Base-by-base conservation (phyloP, 2,888 invertebrate genomes). In the Dicroscelio sp. region DNA sequence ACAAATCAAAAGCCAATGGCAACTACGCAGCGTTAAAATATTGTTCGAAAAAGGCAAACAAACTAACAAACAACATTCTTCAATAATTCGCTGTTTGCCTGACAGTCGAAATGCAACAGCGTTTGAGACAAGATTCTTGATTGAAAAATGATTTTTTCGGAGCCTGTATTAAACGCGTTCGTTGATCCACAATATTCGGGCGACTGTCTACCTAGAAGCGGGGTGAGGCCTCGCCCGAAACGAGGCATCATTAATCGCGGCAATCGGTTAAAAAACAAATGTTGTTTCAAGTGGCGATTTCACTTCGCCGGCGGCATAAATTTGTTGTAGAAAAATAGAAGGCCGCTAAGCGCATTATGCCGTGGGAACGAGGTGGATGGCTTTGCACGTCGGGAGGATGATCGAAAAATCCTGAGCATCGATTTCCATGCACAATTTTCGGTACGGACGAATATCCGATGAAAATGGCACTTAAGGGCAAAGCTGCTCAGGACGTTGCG, bases 281-380 rank as follows among this genome's bases (percentile, higher is more conserved):
- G 95, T 96, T 96, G 94, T 85, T 83, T 55, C 92, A 93, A 93
- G 69, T 90, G 93, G 67, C 76, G 76, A 78, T 83, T 90, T 84
- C 88, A 60, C 63, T 75, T 78, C 75, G 93, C 91, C 94, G 94
- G 95, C 95, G 96, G 96, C 96, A 96, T 96, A 95, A 96, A 96
- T 96, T 96, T 96, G 93, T 90, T 93, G 93, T 94, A 95, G 95
- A 96, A 96, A 96, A 96, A 91, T 89, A 91, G 95, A 96, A 94
- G 84, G 60, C 94, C 93, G 94, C 93, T 96, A 96, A 96, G 96
- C 96, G 96, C 95, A 95, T 96, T 96, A 96, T 92, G 94, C 93
- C 94, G 95, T 94, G 94, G 94, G 95, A 95, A 94, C 93, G 91
- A 76, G 84, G 90, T 92, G 88, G 80, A 63, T 89, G 88, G 76